A percentile compares a stretch with the other conserved stretches of the same genome.
Conservation (phyloP, 1,140 invertebrate species). For the Zophobas morio region DNA sequence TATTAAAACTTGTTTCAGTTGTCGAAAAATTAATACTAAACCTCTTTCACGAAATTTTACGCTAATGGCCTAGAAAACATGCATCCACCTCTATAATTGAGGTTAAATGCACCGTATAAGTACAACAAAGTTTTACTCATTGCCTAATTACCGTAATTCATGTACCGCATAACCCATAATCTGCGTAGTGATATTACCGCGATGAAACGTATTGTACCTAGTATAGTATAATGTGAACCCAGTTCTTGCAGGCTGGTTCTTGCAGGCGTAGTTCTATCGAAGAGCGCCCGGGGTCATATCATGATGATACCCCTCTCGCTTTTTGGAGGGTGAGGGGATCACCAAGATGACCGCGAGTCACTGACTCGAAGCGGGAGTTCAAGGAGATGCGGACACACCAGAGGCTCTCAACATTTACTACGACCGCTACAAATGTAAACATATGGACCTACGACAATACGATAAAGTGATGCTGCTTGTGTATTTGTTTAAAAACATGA, state of each 20-base stretch:
- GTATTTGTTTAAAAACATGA: slow-evolving; percentile 12
- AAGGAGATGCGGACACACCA: slow-evolving; percentile 44
- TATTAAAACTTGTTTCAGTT: too few relatives aligned
- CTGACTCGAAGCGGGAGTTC: slow-evolving; percentile 45
- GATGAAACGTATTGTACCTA: slow-evolving; percentile 28
- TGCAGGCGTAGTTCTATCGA: slow-evolving; percentile 34
- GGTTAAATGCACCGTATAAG: too few relatives aligned
- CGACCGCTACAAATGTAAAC: slow-evolving; percentile 12
- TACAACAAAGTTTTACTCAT: not conserved
- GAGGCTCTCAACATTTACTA: slow-evolving; percentile 30
- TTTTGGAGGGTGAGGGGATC: slow-evolving; percentile 17
- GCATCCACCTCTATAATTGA: too few relatives aligned
- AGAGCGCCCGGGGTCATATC: slow-evolving; percentile 36
- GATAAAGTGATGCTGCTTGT: slow-evolving; percentile 2
- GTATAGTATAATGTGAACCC: slow-evolving; percentile 17
- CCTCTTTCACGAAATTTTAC: too few relatives aligned
- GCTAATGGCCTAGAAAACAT: too few relatives aligned
- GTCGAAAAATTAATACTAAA: too few relatives aligned
- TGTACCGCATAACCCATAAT: slow-evolving; percentile 28
- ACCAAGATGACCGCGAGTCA: slow-evolving; percentile 46
- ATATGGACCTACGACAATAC: slow-evolving; percentile 34
- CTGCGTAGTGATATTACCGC: slow-evolving; percentile 11
- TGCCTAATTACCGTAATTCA: slow-evolving; percentile 34
- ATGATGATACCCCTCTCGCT: slow-evolving; percentile 24
- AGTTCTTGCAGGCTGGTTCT: slow-evolving; percentile 40